A percentile compares a stretch with the other conserved stretches of the same genome.
Evolutionary conservation across 2,797 vertebrate genomes (phyloP).

Genomic region (Trachops cirrhosus): DNA sequence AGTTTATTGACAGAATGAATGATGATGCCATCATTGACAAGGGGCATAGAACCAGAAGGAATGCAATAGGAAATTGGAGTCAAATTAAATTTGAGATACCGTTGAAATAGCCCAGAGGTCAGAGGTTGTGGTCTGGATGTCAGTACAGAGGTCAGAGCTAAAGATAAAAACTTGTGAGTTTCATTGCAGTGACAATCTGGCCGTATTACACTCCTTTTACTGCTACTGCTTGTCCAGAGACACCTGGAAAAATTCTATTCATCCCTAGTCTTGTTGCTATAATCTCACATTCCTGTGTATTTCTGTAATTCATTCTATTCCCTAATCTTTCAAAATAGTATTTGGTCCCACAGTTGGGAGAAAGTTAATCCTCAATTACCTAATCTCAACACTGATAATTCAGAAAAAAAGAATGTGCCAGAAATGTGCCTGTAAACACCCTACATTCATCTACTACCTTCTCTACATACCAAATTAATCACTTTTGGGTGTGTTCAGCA

Average conservation of each 20-base stretch:
- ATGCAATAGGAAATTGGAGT: background rate
- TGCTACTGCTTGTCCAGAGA: background rate
- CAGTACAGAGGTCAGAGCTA: background rate
- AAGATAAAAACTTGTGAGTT: background rate
- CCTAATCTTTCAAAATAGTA: background rate
- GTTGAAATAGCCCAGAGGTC: background rate
- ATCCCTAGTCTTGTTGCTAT: background rate
- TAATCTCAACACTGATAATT: background rate
- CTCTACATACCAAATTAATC: background rate
- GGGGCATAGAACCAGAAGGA: background rate
- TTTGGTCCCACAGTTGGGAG: background rate
- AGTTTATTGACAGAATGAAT: background rate
- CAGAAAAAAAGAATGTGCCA: background rate
- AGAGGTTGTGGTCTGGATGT: background rate
- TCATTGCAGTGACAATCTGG: background rate
- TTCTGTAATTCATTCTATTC: background rate
- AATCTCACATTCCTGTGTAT: background rate
- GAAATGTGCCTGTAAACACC: background rate
- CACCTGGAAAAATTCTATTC: background rate
- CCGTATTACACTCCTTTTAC: background rate
- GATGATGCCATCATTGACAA: background rate
- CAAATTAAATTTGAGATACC: background rate
- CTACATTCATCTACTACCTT: background rate
- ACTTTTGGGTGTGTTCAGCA: background rate
- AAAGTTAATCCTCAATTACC: background rate